Percentiles rank a stretch among this genome's conserved stretches.
Evolutionary conservation across 2,113 vertebrate genomes (phyloP).

Genomic region (Orycteropus afer): DNA sequence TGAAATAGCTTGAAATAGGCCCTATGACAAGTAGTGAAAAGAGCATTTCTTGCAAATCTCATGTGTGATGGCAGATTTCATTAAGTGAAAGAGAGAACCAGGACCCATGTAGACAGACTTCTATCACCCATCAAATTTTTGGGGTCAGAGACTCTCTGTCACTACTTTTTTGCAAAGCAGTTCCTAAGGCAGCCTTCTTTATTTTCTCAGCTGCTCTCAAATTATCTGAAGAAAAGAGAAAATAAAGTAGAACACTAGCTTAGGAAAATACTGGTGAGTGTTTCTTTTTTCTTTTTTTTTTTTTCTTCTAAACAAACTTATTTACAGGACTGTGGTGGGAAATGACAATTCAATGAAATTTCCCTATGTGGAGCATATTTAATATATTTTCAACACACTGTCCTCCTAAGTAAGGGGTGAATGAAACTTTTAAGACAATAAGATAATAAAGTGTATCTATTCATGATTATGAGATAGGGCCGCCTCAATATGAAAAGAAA

Average conservation of each 20-base stretch:
- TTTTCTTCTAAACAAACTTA: neutral
- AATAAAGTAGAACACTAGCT: neutral
- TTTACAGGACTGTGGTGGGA: neutral
- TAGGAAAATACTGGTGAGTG: slow-evolving; percentile 1
- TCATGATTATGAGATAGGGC: neutral
- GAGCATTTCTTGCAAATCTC: neutral
- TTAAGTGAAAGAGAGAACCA: neutral
- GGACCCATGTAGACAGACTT: neutral
- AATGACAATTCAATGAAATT: neutral
- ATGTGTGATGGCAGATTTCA: neutral
- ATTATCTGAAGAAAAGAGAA: neutral
- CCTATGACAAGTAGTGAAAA: neutral
- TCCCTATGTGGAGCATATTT: neutral
- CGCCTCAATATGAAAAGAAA: neutral
- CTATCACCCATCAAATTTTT: neutral
- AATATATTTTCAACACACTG: neutral
- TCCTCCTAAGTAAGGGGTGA: neutral
- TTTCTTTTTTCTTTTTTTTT: no score
- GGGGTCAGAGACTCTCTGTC: neutral
- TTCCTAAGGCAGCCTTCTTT: neutral
- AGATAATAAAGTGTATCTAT: neutral
- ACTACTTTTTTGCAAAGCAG: neutral
- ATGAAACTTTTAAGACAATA: neutral
- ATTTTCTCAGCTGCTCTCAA: neutral
- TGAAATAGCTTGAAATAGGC: neutral